phyloP scores from a whole-genome alignment of 53 echinoderm and acorn worm genomes.

The Patiria pectinifera region DNA sequence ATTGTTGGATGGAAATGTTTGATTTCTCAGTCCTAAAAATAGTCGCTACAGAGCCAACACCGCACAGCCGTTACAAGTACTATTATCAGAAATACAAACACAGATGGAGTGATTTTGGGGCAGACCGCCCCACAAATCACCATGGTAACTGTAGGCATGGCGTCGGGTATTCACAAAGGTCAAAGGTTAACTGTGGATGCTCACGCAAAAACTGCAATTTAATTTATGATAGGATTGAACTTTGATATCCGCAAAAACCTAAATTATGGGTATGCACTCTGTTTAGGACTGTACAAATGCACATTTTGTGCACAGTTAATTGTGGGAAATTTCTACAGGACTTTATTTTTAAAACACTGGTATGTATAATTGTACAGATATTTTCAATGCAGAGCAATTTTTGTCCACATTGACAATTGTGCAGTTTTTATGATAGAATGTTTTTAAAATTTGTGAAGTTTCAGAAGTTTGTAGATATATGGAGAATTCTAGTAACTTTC shows the following conservation, averaged over 20 bases:
- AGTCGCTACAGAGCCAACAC: neutral
- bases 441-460: too few relatives aligned
- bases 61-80: neutral
- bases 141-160: slow-evolving; percentile 12
- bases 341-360: neutral
- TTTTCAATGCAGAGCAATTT: too few relatives aligned
- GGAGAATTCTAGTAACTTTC: too few relatives aligned
- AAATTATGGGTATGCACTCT: neutral
- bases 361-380: too few relatives aligned
- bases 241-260: slow-evolving; percentile 7
- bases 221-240: slow-evolving; percentile 38
- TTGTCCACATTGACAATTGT: too few relatives aligned
- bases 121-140: slow-evolving; percentile 12
- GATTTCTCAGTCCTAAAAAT: neutral
- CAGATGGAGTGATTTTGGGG: neutral
- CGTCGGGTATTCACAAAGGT: slow-evolving; percentile 3
- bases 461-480: too few relatives aligned
- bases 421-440: too few relatives aligned
- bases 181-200: neutral
- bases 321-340: neutral
- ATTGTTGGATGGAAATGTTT: neutral
- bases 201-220: slow-evolving; percentile 18
- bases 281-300: neutral
- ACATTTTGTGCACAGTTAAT: neutral
- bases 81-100: slow-evolving; percentile 22